Evolutionary conservation across 2,888 invertebrate genomes (phyloP), one percentile per base, ranked within the genome.

Genomic region (Anodontia alba): DNA sequence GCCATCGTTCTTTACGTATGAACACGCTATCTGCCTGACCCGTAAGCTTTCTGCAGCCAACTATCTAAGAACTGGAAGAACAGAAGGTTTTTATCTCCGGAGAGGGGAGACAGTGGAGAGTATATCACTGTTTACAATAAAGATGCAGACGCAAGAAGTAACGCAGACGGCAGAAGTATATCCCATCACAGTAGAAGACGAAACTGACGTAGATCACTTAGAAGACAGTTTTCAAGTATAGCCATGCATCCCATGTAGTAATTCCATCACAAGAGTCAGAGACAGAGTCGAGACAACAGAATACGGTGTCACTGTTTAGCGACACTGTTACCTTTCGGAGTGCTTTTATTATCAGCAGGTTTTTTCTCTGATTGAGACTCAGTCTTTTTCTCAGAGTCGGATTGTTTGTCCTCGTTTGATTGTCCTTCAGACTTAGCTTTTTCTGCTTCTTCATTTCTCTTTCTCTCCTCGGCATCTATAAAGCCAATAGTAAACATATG

Each of bases 391-490:
- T 78, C 76, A 49, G 75, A 71, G n/a, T 57, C 71, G 23, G 75
- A 73, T 43, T 74, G 36, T 33, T 80, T 67, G 33, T 85, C 80
- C 0, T 74, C 43, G 36, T 83, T 71, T 73, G 78, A 49, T 54
- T 70, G n/a, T 72, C 43, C 73, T 3, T 76, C 78, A 74, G 68
- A 49, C n/a, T 46, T 49, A n/a, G n/a, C 72, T 31, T 73, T 78
- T 23, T 46, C 42, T 51, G 66, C 76, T 67, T 54, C 54, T 62
- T 81, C 77, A 78, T 81, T 78, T 54, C 72, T 77, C 73, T 82
- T 80, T 62, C 81, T 75, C 49, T 84, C 81, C 70, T 84, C 84
- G 26, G 81, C 84, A 80, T 84, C 84, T 84, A 49, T 23, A 66
- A 8, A n/a, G 36, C 7, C n/a, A 36, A 67, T 33, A 23, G 23